A percentile compares a stretch with the other conserved stretches of the same genome.
Evolutionary conservation across 2,797 vertebrate species (phyloP).

Genomic region (Crocodylus rhombifer): DNA sequence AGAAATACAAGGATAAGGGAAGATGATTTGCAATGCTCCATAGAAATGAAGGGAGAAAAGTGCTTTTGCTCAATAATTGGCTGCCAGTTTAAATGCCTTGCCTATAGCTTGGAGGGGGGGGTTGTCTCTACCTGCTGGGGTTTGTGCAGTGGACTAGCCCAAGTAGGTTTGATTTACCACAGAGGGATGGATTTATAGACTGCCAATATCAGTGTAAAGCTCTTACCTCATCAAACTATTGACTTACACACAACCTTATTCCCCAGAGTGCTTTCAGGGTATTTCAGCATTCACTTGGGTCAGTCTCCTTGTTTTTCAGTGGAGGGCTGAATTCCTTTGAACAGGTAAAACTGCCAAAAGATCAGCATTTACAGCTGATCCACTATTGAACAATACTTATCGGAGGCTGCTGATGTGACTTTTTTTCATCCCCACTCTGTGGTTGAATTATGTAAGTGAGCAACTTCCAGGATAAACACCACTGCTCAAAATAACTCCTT

Average conservation of each 20-base stretch:
- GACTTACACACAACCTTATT: background rate
- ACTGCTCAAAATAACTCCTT: background rate
- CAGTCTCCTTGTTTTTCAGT: background rate
- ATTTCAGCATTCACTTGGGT: too few relatives aligned
- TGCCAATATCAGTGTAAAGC: background rate
- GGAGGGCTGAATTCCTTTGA: background rate
- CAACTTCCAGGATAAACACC: background rate
- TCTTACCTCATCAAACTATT: background rate
- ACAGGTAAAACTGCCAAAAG: background rate
- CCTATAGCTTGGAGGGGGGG: background rate
- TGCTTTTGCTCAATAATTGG: background rate
- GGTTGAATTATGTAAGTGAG: background rate
- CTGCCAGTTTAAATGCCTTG: background rate
- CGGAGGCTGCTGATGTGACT: background rate
- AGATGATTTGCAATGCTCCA: background rate
- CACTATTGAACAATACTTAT: background rate
- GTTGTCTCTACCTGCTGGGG: background rate
- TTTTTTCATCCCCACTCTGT: background rate
- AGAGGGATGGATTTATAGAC: background rate
- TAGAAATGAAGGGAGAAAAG: constrained; percentile 11
- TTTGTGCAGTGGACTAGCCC: background rate
- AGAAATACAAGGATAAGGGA: background rate
- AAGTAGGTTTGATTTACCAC: background rate
- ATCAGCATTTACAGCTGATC: background rate
- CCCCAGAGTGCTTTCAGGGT: background rate